phyloP scores from a whole-genome alignment of 2,797 vertebrate species.

The Crenichthys baileyi region DNA sequence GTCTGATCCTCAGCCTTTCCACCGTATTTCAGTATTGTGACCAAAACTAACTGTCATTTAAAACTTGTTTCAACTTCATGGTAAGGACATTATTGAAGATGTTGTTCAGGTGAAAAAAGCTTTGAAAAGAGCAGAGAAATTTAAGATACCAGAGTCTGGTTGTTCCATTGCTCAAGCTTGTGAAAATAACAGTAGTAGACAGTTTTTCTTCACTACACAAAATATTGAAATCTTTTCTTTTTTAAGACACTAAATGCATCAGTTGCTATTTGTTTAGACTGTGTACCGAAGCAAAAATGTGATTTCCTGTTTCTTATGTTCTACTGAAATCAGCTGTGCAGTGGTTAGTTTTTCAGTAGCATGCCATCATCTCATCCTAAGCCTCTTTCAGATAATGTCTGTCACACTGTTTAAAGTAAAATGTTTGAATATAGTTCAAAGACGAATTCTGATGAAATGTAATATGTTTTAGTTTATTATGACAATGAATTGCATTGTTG shows the following conservation, averaged over 20 bases:
- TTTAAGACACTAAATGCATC: neutral
- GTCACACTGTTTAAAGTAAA: neutral
- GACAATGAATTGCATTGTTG: too few species aligned
- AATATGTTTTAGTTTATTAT: too few species aligned
- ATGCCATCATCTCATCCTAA: too few species aligned
- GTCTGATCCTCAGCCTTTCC: constrained; percentile 50
- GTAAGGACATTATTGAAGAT: constrained; percentile 52
- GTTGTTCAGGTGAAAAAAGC: constrained; percentile 11
- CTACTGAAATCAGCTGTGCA: neutral
- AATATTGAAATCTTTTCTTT: neutral
- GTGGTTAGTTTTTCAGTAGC: neutral
- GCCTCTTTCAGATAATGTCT: neutral
- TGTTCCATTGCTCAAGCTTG: constrained; percentile 23
- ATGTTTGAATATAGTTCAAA: neutral
- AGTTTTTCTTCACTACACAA: neutral
- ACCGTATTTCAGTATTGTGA: constrained; percentile 56
- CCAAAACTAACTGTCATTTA: constrained; percentile 41
- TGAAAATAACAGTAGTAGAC: neutral
- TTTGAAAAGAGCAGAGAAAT: constrained; percentile 16
- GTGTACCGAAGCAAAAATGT: neutral
- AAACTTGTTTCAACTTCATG: constrained; percentile 34
- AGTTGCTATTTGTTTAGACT: neutral
- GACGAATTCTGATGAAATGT: too few species aligned
- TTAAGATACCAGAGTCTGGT: constrained; percentile 11
- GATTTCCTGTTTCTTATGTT: neutral